Base-by-base conservation (phyloP, 2,888 invertebrate species). In the Prostheceraeus crozeri region DNA sequence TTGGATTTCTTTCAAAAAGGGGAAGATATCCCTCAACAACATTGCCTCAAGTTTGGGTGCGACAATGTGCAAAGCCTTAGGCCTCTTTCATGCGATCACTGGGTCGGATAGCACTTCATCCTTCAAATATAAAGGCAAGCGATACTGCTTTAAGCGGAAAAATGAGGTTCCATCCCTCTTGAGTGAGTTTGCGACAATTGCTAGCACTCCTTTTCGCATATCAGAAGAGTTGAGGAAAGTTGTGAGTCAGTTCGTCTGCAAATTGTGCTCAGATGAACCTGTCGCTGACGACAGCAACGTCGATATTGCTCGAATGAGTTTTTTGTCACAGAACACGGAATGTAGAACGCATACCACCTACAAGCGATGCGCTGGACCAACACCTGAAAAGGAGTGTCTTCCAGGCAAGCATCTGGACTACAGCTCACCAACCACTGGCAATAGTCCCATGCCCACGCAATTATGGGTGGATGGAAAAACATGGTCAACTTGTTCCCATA, bases 71-170 rank as follows among this genome's bases (percentile, higher is more conserved):
- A 63, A 62, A 53, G 58, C 45, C 52, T 11, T 62, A 35, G 52
- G 54, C 28, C 57, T 62, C 30, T 62, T 62, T 25, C 58, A 62
- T 48, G 60, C 61, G 16, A 52, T 62, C 60, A 57, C 62, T 57
- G 62, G 62, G 30, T 62, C 57, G 48, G 62, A 62, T 60, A 62
- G 57, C 54, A 58, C 54, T 11, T 62, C 53, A 46, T 30, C 58
- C 19, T 59, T 59, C 35, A 59, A 59, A 21, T 60, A 59, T 21
- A 59, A 59, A 33, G 57, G 59, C 4, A 59, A 48, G 28, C 4
- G 21, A 25, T 48, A 19, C 6, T 48, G 48, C 4, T 48, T 19
- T 14, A 21, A 45, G 16, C 27, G 11, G 8, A 35, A 35, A 21
- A 11, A 59, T 21, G 25, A 59, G 45, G 59, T 59, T 8, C 58